Conservation (phyloP, 2,888 invertebrate species). For the Rhagonycha fulva region DNA sequence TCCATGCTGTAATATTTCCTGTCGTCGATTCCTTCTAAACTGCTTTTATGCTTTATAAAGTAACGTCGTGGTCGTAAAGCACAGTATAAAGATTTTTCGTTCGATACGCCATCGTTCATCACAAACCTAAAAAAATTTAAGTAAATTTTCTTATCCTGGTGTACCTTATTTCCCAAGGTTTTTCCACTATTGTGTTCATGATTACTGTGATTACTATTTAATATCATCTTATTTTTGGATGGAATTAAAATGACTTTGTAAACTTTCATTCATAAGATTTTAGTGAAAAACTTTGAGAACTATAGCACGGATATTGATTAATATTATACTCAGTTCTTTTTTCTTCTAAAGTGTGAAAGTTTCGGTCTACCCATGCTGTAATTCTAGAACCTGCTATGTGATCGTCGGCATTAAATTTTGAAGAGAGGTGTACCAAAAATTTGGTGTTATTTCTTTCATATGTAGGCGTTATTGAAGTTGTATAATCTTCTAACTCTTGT, state of each 20-base stretch:
- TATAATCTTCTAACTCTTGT: slow-evolving; percentile 7
- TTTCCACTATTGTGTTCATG: too few relatives aligned
- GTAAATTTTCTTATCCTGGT: neutral
- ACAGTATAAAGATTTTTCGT: slow-evolving; percentile 61
- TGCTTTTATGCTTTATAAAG: slow-evolving; percentile 59
- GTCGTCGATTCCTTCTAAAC: slow-evolving; percentile 55
- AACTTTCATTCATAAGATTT: too few relatives aligned
- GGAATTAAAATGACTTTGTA: too few relatives aligned
- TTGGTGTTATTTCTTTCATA: slow-evolving; percentile 54
- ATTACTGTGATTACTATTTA: too few relatives aligned
- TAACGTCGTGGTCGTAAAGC: slow-evolving; percentile 62
- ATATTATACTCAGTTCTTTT: slow-evolving; percentile 58
- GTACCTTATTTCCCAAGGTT: too few relatives aligned
- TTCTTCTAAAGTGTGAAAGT: slow-evolving; percentile 69
- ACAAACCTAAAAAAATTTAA: slow-evolving; percentile 43
- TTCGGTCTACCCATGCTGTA: slow-evolving; percentile 62
- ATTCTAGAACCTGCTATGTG: slow-evolving; percentile 63
- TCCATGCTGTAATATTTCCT: slow-evolving; percentile 59
- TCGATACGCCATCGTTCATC: slow-evolving; percentile 51
- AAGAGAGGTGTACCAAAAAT: slow-evolving; percentile 64
- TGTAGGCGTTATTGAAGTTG: slow-evolving; percentile 2
- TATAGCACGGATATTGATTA: neutral
- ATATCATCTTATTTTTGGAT: too few relatives aligned
- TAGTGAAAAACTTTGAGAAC: too few relatives aligned
- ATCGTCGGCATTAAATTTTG: slow-evolving; percentile 62